A percentile compares a stretch with the other conserved stretches of the same genome.
Evolutionary conservation across 1,140 invertebrate genomes (phyloP).

Genomic region (honey bee (Apis mellifera)): DNA sequence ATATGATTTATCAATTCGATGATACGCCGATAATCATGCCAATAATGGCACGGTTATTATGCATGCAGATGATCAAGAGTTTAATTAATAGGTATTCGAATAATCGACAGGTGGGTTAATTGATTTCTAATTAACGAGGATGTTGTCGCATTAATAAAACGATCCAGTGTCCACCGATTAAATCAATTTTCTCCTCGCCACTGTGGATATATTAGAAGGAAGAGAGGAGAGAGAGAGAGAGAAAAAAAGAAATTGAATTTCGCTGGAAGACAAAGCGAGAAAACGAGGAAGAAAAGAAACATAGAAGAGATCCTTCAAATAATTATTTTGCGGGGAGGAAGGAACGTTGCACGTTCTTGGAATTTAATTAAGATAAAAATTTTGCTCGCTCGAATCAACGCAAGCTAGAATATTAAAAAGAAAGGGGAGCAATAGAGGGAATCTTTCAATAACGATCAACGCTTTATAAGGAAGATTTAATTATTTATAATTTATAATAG

Average conservation of each 20-base stretch:
- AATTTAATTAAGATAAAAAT: too few species aligned
- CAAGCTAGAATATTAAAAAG: too few species aligned
- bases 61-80: conserved; percentile 21
- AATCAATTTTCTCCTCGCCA: background rate
- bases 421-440: too few species aligned
- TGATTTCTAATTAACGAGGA: conserved; percentile 29
- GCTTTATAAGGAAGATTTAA: too few species aligned
- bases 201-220: background rate
- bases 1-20: conserved; percentile 13
- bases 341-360: too few species aligned
- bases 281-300: too few species aligned
- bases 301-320: too few species aligned
- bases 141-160: conserved; percentile 30
- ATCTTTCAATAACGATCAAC: too few species aligned
- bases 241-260: background rate
- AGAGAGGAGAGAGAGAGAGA: too few species aligned
- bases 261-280: background rate
- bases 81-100: conserved; percentile 43
- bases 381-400: too few species aligned
- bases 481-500: too few species aligned
- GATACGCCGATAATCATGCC: conserved; percentile 16
- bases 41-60: conserved; percentile 25
- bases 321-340: too few species aligned
- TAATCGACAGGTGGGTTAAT: conserved; percentile 28
- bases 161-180: background rate